These are phyloP conservation scores for Yponomeuta malinellus DNA, from an alignment of 2,888 invertebrate genomes.

Conservation along the genomic window DNA sequence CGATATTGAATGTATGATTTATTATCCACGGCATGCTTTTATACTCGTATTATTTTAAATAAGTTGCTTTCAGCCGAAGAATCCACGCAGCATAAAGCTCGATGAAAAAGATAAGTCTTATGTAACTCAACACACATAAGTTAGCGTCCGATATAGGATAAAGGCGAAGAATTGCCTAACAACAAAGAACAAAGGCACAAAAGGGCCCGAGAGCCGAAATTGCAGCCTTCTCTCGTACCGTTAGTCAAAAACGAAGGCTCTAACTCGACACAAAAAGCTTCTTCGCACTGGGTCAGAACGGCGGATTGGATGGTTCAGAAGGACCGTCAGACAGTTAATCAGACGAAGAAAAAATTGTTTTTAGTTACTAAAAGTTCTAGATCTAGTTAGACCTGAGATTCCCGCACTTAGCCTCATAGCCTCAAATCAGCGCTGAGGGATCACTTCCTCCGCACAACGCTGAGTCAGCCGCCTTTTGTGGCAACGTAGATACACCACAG, in stretches of 20 bases:
- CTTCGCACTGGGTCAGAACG: neutral
- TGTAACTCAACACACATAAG: neutral
- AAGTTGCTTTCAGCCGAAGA: neutral
- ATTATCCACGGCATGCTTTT: too few species aligned
- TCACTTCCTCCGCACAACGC: too few species aligned
- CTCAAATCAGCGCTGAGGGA: too few species aligned
- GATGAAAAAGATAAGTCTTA: neutral
- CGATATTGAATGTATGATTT: too few species aligned
- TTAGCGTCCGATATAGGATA: neutral
- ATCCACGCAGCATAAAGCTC: neutral
- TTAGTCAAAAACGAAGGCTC: constrained; percentile 1
- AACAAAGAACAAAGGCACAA: neutral
- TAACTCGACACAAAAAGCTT: neutral
- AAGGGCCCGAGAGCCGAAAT: neutral
- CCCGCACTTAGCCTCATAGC: too few species aligned
- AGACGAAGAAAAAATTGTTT: too few species aligned
- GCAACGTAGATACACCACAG: too few species aligned
- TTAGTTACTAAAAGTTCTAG: too few species aligned
- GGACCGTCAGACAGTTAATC: too few species aligned
- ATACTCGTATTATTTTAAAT: too few species aligned
- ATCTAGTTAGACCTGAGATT: too few species aligned
- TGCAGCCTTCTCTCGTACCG: neutral
- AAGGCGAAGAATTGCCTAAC: neutral
- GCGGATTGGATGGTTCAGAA: neutral
- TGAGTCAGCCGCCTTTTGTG: too few species aligned